These are phyloP conservation scores for Amphiprion ocellaris DNA, from an alignment of 2,113 vertebrate species.

Conservation along the genomic window DNA sequence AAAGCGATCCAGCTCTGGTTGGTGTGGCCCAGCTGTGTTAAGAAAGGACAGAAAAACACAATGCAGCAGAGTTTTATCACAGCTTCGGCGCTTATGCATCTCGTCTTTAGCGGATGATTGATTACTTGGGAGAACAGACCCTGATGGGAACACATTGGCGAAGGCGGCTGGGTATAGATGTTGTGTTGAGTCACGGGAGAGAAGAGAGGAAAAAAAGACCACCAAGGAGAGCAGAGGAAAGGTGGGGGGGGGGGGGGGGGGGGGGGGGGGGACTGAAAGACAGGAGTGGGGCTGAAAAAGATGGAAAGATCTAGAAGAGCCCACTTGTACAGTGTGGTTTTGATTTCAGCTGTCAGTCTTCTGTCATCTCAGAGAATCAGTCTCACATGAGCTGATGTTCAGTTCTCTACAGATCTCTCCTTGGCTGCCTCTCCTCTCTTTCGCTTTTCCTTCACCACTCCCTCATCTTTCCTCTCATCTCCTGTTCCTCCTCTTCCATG, in stretches of 20 bases:
- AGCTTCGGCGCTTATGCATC: slow-evolving; percentile 16
- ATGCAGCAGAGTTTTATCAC: slow-evolving; percentile 19
- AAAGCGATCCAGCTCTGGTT: slow-evolving; percentile 44
- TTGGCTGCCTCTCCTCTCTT: slow-evolving; percentile 27
- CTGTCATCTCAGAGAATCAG: slow-evolving; percentile 58
- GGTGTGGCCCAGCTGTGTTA: slow-evolving; percentile 23
- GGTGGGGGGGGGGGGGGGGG: slow-evolving; percentile 1
- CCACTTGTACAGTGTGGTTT: slow-evolving; percentile 49
- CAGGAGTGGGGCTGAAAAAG: slow-evolving; percentile 32
- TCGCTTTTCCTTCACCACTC: slow-evolving; percentile 26
- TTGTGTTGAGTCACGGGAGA: slow-evolving; percentile 20
- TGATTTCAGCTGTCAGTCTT: slow-evolving; percentile 73
- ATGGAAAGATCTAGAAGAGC: slow-evolving; percentile 54
- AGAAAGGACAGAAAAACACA: slow-evolving; percentile 10
- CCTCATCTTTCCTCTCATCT: slow-evolving; percentile 39
- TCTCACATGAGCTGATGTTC: slow-evolving; percentile 52
- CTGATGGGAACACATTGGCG: slow-evolving; percentile 28
- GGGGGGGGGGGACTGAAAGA: slow-evolving; percentile 31
- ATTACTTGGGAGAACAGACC: slow-evolving; percentile 32
- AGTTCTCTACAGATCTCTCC: slow-evolving; percentile 48
- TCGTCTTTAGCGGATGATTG: slow-evolving; percentile 43
- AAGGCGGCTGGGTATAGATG: slow-evolving; percentile 3
- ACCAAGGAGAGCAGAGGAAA: slow-evolving; percentile 40
- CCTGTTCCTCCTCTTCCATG: background rate
- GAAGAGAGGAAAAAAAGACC: slow-evolving; percentile 24